Conservation (phyloP, 1,140 invertebrate genomes). For the Pogonomyrmex californicus region DNA sequence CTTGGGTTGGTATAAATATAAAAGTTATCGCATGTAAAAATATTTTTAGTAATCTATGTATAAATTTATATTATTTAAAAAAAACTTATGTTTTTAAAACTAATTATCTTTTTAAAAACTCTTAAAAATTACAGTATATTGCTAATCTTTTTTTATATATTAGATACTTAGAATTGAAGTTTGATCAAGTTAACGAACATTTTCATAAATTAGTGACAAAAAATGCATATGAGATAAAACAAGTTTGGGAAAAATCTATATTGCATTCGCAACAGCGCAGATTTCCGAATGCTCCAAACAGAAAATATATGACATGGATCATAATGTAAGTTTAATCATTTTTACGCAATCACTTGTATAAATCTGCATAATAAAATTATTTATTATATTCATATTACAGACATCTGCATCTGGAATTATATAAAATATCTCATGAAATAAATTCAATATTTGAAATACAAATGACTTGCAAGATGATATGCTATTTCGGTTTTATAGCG, state of each 20-base stretch:
- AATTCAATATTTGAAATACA: conserved; percentile 32
- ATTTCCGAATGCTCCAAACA: background rate
- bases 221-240: background rate
- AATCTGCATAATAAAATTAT: background rate
- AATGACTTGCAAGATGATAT: conserved; percentile 39
- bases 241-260: background rate
- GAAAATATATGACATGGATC: conserved; percentile 28
- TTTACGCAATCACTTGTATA: background rate
- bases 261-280: background rate
- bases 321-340: conserved; percentile 20
- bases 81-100: background rate
- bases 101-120: background rate
- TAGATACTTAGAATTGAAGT: conserved; percentile 38
- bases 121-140: background rate
- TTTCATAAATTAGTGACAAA: background rate
- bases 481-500: conserved; percentile 34
- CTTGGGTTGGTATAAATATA: conserved; percentile 2
- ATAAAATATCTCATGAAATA: conserved; percentile 19
- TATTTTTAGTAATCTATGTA: background rate
- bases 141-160: background rate
- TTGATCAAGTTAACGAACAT: conserved; percentile 22
- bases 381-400: background rate
- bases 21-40: conserved; percentile 5
- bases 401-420: conserved; percentile 41
- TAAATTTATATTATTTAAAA: conserved; percentile 4